phyloP scores from a whole-genome alignment of 2,888 invertebrate species.

The Sycophila texana region DNA sequence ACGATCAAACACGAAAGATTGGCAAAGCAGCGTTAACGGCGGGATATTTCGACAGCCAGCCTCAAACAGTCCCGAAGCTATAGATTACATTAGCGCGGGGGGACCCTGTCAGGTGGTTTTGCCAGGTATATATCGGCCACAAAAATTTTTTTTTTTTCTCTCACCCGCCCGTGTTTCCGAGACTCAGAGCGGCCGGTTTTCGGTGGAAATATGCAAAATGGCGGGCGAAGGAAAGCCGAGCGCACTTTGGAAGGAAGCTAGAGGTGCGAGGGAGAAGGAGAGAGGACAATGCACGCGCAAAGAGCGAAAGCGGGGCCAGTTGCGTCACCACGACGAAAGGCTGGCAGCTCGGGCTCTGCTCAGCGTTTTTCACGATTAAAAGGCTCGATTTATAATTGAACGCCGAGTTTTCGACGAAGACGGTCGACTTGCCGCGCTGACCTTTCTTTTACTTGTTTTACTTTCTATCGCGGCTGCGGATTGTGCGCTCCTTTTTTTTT shows the following conservation, averaged over 20 bases:
- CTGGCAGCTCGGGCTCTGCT: not conserved
- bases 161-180: too few species aligned
- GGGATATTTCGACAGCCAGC: not conserved
- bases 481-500: not conserved
- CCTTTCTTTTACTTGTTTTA: slow-evolving; percentile 3
- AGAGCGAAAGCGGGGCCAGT: slow-evolving; percentile 13
- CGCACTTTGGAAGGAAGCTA: not conserved
- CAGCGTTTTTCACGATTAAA: slow-evolving; percentile 14
- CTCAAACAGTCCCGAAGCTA: slow-evolving; percentile 5
- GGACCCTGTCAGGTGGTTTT: not conserved
- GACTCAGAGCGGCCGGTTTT: not conserved
- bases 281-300: not conserved
- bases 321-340: slow-evolving; percentile 6
- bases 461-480: not conserved
- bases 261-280: not conserved
- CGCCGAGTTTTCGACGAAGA: slow-evolving; percentile 12
- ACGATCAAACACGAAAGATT: too few species aligned
- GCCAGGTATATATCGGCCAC: not conserved
- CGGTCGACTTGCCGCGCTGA: not conserved
- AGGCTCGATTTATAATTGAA: slow-evolving; percentile 32
- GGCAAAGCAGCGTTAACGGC: too few species aligned
- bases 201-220: not conserved
- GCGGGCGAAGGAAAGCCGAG: not conserved
- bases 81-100: slow-evolving; percentile 17
- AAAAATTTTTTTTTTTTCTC: too few species aligned